A percentile compares a stretch with the other conserved stretches of the same genome.
These are phyloP conservation scores for Cremastinae sp. DNA, from an alignment of 2,888 invertebrate genomes.

Conservation along the genomic window DNA sequence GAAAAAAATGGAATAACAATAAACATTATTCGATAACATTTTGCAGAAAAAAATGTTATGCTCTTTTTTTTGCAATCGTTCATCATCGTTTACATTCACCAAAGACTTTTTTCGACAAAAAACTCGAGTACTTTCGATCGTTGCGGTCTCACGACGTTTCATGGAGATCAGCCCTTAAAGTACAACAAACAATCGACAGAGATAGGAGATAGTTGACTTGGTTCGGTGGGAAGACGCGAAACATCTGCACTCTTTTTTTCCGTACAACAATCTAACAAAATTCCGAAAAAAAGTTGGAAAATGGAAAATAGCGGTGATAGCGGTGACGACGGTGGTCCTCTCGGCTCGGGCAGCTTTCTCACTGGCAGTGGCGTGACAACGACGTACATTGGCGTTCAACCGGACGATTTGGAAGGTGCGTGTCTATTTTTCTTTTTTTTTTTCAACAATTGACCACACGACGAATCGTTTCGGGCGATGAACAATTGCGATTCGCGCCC, in stretches of 20 bases:
- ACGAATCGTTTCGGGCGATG: neutral
- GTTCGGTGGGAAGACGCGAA: neutral
- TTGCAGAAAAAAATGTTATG: too few species aligned
- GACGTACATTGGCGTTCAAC: slow-evolving; percentile 77
- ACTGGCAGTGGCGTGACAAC: slow-evolving; percentile 72
- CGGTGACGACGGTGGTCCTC: slow-evolving; percentile 78
- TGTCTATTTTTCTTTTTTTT: neutral
- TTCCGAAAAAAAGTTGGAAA: slow-evolving; percentile 29
- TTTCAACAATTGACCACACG: neutral
- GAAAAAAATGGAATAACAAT: too few species aligned
- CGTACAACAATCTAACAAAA: slow-evolving; percentile 14
- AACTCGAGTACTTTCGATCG: too few species aligned
- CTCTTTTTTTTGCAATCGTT: too few species aligned
- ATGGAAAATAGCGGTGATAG: slow-evolving; percentile 80
- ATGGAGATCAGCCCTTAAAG: neutral
- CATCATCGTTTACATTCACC: too few species aligned
- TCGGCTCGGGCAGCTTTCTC: slow-evolving; percentile 73
- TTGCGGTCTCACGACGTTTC: too few species aligned
- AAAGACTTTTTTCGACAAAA: too few species aligned
- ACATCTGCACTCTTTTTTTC: slow-evolving; percentile 9
- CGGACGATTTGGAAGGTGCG: slow-evolving; percentile 78
- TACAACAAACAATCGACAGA: slow-evolving; percentile 1
- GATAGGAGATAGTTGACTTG: neutral
- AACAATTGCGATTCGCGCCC: neutral
- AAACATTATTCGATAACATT: too few species aligned